These are phyloP conservation scores for Harpegnathos saltator DNA, from an alignment of 1,140 invertebrate genomes.

Conservation along the genomic window DNA sequence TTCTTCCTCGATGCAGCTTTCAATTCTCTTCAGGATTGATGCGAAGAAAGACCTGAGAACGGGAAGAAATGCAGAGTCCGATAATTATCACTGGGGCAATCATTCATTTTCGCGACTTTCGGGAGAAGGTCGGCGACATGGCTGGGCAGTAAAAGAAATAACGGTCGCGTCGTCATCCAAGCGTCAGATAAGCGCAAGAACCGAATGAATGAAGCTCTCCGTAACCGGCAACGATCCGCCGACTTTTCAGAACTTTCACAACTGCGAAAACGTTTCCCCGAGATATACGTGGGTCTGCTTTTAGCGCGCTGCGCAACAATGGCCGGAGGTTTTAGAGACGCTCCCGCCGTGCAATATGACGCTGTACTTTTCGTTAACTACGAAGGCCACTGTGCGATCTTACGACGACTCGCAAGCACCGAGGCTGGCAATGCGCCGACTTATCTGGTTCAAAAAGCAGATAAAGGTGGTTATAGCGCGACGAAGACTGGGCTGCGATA, in stretches of 20 bases:
- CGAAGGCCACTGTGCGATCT: conserved; percentile 31
- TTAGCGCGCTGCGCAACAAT: conserved; percentile 45
- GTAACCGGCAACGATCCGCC: conserved; percentile 25
- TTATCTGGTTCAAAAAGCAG: conserved; percentile 21
- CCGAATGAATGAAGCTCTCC: conserved; percentile 25
- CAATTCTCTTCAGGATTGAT: background rate
- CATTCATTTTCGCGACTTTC: no score
- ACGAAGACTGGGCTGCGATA: background rate
- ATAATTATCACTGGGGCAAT: no score
- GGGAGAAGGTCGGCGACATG: background rate
- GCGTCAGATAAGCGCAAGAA: background rate
- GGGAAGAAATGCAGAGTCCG: no score
- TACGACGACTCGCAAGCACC: conserved; percentile 24
- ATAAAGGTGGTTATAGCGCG: background rate
- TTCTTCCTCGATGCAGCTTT: no score
- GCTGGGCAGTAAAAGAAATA: conserved; percentile 23
- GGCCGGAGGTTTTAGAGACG: conserved; percentile 40
- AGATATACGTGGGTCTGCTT: conserved; percentile 13
- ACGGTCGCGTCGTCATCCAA: background rate
- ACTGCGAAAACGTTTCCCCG: conserved; percentile 16
- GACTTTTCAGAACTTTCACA: conserved; percentile 34
- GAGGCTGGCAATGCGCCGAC: background rate
- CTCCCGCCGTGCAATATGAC: conserved; percentile 11
- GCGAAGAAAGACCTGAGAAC: background rate
- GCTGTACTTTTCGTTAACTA: conserved; percentile 37